Evolutionary conservation across 2,113 vertebrate species (phyloP), one percentile per base, ranked within the genome.

Genomic region (Gymnobelideus leadbeateri): DNA sequence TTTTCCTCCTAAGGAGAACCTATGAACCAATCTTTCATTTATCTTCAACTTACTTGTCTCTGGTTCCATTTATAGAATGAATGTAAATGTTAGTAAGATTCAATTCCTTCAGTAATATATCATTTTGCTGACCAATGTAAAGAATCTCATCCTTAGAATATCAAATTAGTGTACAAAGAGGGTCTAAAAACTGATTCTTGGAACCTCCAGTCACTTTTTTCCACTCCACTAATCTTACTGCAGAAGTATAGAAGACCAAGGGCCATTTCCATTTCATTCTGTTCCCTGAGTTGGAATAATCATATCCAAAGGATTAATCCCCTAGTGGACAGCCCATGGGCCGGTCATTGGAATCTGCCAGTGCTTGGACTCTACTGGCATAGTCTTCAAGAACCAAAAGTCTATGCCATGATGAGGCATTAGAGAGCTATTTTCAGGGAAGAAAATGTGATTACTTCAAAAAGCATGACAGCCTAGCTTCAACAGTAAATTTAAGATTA

Each of bases 381-480:
- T 21, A 21, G n/a, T 77, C 37, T 43, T 43, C 68, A n/a, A 21
- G 68, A 43, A 77, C 0, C 68, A 77, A 68, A 68, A 77, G 37
- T n/a, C 6, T 77, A n/a, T 43, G 19, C 37, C n/a, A 77, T n/a
- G 4, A 77, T n/a, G 37, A 77, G 6, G n/a, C n/a, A n/a, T 21
- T 77, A 37, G n/a, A 77, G 43, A 43, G 37, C 19, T 77, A 93
- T 91, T 89, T 92, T 95, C 57, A 91, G 53, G 10, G 24, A 77
- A 77, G 47, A 91, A 91, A 92, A 91, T 21, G 24, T 89, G 4
- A 28, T 55, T n/a, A 11, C 25, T 2, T 0, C 10, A 28, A 90
- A 52, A 94, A 93, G 31, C 10, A n/a, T 55, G 89, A 93, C 49
- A 91, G 1, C n/a, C 26, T 84, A 91, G 68, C 24, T 93, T 94